Evolutionary conservation across 2,113 vertebrate genomes (phyloP).

Genomic region (Copsychus sechellarum): DNA sequence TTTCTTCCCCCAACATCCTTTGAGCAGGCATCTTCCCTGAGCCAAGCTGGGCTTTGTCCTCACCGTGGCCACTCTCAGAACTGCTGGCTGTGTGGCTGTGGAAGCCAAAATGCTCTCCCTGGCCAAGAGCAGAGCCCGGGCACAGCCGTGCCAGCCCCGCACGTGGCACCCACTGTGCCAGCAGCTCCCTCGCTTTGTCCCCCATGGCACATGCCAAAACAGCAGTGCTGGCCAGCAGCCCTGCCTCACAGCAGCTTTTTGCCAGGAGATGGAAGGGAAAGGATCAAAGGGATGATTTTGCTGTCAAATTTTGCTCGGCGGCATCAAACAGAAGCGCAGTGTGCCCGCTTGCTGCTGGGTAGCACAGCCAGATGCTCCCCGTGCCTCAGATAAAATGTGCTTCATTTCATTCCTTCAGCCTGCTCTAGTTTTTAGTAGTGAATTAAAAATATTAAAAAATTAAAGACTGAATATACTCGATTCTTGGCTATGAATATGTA

Average conservation of each 20-base stretch:
- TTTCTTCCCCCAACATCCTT: neutral
- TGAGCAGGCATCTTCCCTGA: accelerated
- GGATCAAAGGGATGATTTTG: neutral
- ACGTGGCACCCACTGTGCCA: accelerated
- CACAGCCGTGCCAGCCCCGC: neutral
- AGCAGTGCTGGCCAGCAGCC: neutral
- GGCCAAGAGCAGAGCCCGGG: neutral
- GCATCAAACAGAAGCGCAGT: accelerated
- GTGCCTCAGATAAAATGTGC: neutral
- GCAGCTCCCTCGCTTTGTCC: neutral
- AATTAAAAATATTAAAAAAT: neutral
- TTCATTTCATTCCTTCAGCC: neutral
- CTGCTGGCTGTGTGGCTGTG: neutral
- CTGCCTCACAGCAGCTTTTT: accelerated
- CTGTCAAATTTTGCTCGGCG: neutral
- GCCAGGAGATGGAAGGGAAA: neutral
- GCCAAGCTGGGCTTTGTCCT: neutral
- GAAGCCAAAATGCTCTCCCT: neutral
- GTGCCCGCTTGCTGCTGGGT: accelerated
- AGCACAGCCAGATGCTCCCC: neutral
- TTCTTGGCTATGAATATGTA: constrained; percentile 61
- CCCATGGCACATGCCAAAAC: neutral
- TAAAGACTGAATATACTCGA: neutral
- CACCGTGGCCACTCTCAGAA: neutral
- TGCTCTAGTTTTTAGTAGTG: neutral